phyloP scores from a whole-genome alignment of 2,113 vertebrate species.

The Bufo bufo region DNA sequence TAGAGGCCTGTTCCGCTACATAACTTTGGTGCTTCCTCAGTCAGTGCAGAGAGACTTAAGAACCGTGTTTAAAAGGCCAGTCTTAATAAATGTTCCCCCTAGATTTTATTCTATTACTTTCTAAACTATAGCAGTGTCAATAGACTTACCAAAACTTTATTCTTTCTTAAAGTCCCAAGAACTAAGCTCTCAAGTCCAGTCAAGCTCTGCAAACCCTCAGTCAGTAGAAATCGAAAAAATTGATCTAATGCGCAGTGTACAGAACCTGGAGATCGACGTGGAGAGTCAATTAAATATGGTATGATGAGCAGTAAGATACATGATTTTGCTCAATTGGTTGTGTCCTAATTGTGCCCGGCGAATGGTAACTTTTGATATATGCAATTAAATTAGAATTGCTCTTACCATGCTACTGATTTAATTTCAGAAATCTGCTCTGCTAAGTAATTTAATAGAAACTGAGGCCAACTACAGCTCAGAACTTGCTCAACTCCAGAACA shows the following conservation, averaged over 20 bases:
- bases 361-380: not conserved
- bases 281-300: slow-evolving; percentile 71
- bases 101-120: not conserved
- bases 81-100: too few relatives aligned
- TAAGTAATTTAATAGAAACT: slow-evolving; percentile 71
- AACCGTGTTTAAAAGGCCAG: too few relatives aligned
- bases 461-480: slow-evolving; percentile 66
- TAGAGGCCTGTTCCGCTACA: too few relatives aligned
- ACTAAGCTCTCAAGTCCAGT: slow-evolving; percentile 70
- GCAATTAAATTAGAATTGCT: not conserved
- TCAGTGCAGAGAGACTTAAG: too few relatives aligned
- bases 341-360: not conserved
- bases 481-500: slow-evolving; percentile 67
- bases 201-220: slow-evolving; percentile 68
- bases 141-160: not conserved
- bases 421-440: slow-evolving; percentile 73
- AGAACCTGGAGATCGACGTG: slow-evolving; percentile 72
- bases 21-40: too few relatives aligned
- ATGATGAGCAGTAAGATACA: not conserved
- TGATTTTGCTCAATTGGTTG: not conserved
- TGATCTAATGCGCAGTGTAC: slow-evolving; percentile 64
- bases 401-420: not conserved
- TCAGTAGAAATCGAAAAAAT: slow-evolving; percentile 71
- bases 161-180: slow-evolving; percentile 60
- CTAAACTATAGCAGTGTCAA: not conserved